phyloP scores from a whole-genome alignment of 1,140 invertebrate species.

The Cheumatopsyche charites region DNA sequence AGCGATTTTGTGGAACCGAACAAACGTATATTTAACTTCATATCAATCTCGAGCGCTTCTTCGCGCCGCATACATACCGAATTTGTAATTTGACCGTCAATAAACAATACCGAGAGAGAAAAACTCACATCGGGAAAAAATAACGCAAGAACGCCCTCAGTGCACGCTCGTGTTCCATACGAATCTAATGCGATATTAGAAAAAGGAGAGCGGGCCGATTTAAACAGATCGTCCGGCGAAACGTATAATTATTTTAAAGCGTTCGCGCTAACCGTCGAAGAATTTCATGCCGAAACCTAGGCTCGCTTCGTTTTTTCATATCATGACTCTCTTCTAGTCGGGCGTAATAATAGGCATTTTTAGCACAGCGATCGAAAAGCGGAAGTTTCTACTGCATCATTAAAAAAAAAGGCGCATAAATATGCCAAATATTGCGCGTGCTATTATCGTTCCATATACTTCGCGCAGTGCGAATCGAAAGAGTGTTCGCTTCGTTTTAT shows the following conservation, averaged over 20 bases:
- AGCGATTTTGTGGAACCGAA: no score
- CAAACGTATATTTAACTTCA: no score
- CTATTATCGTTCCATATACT: not conserved
- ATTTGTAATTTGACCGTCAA: conserved; percentile 5
- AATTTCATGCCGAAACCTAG: not conserved
- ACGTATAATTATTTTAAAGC: conserved; percentile 21
- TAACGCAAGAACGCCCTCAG: conserved; percentile 6
- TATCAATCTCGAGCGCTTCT: no score
- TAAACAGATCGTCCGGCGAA: conserved; percentile 17
- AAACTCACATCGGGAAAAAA: no score
- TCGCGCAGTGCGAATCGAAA: not conserved
- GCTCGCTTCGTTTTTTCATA: no score
- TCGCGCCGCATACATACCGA: not conserved
- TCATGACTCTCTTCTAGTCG: not conserved
- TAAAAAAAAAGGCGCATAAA: conserved; percentile 3
- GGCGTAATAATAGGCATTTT: conserved; percentile 5
- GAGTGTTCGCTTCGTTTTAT: conserved; percentile 2
- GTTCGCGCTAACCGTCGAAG: conserved; percentile 11
- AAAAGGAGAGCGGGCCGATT: conserved; percentile 11
- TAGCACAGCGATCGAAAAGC: not conserved
- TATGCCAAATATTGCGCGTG: conserved; percentile 1
- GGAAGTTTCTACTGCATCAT: conserved; percentile 4
- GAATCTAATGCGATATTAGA: not conserved
- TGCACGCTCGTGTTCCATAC: not conserved
- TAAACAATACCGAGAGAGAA: not conserved